These are phyloP conservation scores for Philotrypesis tridentata DNA, from an alignment of 1,140 invertebrate genomes.

Conservation along the genomic window DNA sequence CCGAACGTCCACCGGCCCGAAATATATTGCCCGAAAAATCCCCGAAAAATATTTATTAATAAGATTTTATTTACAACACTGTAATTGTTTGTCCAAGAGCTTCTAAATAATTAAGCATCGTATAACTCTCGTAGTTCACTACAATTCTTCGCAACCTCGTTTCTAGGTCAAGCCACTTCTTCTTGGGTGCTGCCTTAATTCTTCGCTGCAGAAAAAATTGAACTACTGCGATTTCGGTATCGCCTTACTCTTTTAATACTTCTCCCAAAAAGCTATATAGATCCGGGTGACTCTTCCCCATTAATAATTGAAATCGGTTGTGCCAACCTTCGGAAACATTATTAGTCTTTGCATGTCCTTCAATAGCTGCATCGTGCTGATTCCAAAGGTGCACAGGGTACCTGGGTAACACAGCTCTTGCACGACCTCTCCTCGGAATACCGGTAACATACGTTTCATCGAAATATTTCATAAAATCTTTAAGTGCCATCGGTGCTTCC, in stretches of 20 bases:
- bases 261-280: constrained; percentile 13
- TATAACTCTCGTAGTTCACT: no score
- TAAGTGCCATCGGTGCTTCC: not conserved
- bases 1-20: no score
- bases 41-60: no score
- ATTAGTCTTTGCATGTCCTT: constrained; percentile 7
- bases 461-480: constrained; percentile 25
- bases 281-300: constrained; percentile 1
- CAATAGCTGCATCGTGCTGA: not conserved
- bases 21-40: no score
- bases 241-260: constrained; percentile 45
- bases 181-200: no score
- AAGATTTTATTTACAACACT: no score
- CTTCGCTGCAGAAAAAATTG: no score
- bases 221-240: no score
- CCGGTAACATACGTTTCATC: constrained; percentile 21
- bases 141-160: no score
- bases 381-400: not conserved
- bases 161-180: no score
- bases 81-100: no score
- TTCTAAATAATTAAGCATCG: no score
- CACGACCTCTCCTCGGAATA: not conserved
- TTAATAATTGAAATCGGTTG: constrained; percentile 12
- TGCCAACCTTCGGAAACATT: constrained; percentile 25
- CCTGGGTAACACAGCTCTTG: constrained; percentile 13